Conservation (phyloP, 2,888 invertebrate species). For the Ophioninae sp. region DNA sequence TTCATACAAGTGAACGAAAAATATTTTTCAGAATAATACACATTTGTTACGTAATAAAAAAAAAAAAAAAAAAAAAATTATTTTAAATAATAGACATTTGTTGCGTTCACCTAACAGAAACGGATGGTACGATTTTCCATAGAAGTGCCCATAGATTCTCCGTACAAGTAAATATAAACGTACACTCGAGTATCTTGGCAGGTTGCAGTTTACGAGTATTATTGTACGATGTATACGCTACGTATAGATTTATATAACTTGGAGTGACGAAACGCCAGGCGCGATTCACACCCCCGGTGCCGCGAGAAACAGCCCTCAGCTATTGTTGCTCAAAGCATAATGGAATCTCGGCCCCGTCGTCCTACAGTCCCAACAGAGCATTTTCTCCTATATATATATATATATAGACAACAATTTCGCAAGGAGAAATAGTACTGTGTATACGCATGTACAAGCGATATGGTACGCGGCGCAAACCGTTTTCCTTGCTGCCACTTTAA, state of each 20-base stretch:
- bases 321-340: slow-evolving; percentile 81
- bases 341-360: slow-evolving; percentile 79
- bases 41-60: too few species aligned
- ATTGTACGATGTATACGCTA: slow-evolving; percentile 36
- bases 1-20: too few species aligned
- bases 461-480: slow-evolving; percentile 45
- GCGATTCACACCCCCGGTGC: slow-evolving; percentile 78
- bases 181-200: slow-evolving; percentile 35
- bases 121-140: slow-evolving; percentile 1
- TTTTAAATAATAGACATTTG: too few species aligned
- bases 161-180: not conserved
- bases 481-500: slow-evolving; percentile 73
- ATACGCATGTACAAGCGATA: slow-evolving; percentile 48
- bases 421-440: slow-evolving; percentile 35
- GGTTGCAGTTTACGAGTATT: slow-evolving; percentile 55
- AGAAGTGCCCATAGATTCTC: slow-evolving; percentile 3
- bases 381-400: slow-evolving; percentile 31
- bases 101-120: too few species aligned
- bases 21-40: too few species aligned
- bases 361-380: slow-evolving; percentile 65
- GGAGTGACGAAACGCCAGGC: slow-evolving; percentile 74
- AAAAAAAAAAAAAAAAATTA: too few species aligned
- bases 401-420: slow-evolving; percentile 38
- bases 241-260: slow-evolving; percentile 40
- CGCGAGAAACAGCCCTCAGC: slow-evolving; percentile 80